phyloP scores from a whole-genome alignment of 35 echinoderm and acorn worm genomes.

The Eucidaris tribuloides region DNA sequence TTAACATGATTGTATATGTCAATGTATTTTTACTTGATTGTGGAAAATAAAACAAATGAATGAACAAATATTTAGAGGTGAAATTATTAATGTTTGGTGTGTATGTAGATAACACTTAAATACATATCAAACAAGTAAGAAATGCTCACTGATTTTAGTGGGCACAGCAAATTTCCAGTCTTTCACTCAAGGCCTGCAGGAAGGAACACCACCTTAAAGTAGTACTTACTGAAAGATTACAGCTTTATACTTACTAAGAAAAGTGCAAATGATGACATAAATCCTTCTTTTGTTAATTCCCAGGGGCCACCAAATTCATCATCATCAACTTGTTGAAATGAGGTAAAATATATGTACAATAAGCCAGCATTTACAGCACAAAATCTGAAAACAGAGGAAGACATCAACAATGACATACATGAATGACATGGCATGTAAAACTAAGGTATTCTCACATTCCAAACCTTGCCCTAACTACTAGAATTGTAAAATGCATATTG shows the following conservation, averaged over 20 bases:
- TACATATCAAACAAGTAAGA: background rate
- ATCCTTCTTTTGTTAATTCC: constrained; percentile 99
- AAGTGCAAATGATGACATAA: constrained; percentile 99
- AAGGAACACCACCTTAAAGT: background rate
- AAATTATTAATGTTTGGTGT: background rate
- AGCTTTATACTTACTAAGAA: constrained; percentile 57
- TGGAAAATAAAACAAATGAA: too few relatives aligned
- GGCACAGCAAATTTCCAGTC: too few relatives aligned
- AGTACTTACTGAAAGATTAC: background rate
- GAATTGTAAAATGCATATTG: background rate
- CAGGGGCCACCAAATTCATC: constrained; percentile 95
- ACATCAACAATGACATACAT: too few relatives aligned
- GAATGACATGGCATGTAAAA: too few relatives aligned
- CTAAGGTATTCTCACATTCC: background rate
- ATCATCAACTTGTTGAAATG: constrained; percentile 94
- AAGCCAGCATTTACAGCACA: constrained; percentile 91
- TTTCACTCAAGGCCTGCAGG: too few relatives aligned
- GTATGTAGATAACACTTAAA: background rate
- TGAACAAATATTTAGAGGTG: background rate
- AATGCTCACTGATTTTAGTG: too few relatives aligned
- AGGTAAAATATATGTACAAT: constrained; percentile 84
- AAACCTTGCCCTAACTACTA: too few relatives aligned
- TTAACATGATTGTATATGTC: too few relatives aligned
- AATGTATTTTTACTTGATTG: too few relatives aligned
- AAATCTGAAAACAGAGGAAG: constrained; percentile 58